Percentiles rank a stretch among this genome's conserved stretches.
Conservation (phyloP, 2,113 vertebrate genomes). For the Sceloporus tristichus region DNA sequence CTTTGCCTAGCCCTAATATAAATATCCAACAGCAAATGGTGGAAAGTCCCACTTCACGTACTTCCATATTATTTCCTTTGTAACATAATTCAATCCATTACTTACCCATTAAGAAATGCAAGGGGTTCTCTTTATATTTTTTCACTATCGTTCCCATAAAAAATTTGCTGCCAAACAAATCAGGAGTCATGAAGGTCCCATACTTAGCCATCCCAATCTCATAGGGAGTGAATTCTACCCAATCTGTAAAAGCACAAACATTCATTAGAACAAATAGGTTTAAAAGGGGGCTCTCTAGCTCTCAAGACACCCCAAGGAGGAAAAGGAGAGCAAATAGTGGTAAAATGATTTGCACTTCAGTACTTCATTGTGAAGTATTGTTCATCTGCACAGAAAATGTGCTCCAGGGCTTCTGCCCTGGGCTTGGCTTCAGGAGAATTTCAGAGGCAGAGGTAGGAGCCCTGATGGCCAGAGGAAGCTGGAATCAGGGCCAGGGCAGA, state of each 20-base stretch:
- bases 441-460: too few species aligned
- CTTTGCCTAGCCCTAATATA: neutral
- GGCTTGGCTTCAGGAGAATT: too few species aligned
- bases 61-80: neutral
- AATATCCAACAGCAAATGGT: neutral
- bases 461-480: too few species aligned
- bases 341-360: too few species aligned
- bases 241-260: slow-evolving; percentile 82
- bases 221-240: slow-evolving; percentile 97
- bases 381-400: too few species aligned
- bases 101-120: slow-evolving; percentile 98
- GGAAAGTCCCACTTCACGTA: neutral
- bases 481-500: too few species aligned
- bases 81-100: slow-evolving; percentile 20
- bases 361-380: too few species aligned
- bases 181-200: slow-evolving; percentile 96
- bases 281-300: too few species aligned
- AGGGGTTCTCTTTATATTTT: slow-evolving; percentile 93
- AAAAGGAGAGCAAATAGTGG: too few species aligned
- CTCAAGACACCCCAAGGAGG: too few species aligned
- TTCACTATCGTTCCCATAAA: slow-evolving; percentile 96
- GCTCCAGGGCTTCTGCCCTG: too few species aligned
- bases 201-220: slow-evolving; percentile 99
- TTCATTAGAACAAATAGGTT: neutral
- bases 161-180: slow-evolving; percentile 97